phyloP scores from a whole-genome alignment of 2,113 vertebrate genomes.

The Lycocorax pyrrhopterus region DNA sequence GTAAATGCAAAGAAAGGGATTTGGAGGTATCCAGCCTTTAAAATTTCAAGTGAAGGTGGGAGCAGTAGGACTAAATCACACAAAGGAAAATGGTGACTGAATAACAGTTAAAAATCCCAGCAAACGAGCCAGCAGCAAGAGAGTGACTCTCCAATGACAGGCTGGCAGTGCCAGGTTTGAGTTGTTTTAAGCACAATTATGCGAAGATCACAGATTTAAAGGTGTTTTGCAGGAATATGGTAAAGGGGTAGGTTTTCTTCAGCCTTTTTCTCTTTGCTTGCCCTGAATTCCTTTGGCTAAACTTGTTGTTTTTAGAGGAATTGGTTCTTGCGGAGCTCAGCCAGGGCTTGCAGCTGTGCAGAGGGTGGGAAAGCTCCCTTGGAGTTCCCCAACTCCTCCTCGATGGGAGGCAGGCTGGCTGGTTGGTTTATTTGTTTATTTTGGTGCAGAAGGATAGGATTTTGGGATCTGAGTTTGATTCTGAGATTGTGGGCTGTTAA shows the following conservation, averaged over 20 bases:
- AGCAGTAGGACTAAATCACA: not conserved
- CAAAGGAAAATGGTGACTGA: not conserved
- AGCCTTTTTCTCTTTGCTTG: not conserved
- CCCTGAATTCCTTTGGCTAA: not conserved
- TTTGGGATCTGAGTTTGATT: not conserved
- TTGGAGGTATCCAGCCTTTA: not conserved
- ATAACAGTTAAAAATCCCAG: not conserved
- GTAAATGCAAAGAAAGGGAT: not conserved
- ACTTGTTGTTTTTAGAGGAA: not conserved
- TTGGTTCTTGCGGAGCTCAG: not conserved
- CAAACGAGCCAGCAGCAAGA: not conserved
- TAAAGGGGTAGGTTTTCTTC: not conserved
- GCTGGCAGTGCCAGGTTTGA: constrained; percentile 11
- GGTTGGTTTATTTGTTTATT: not conserved
- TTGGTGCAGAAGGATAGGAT: not conserved
- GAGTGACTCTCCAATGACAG: not conserved
- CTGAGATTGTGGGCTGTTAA: not conserved
- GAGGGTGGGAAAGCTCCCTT: not conserved
- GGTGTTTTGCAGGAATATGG: not conserved
- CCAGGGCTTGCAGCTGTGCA: not conserved
- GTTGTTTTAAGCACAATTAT: not conserved
- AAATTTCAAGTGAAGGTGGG: not conserved
- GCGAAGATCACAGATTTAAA: not conserved
- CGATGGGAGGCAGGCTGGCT: not conserved
- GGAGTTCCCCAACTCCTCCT: not conserved